Evolutionary conservation across 2,113 vertebrate species (phyloP).

Genomic region (Muscicapa adusta): DNA sequence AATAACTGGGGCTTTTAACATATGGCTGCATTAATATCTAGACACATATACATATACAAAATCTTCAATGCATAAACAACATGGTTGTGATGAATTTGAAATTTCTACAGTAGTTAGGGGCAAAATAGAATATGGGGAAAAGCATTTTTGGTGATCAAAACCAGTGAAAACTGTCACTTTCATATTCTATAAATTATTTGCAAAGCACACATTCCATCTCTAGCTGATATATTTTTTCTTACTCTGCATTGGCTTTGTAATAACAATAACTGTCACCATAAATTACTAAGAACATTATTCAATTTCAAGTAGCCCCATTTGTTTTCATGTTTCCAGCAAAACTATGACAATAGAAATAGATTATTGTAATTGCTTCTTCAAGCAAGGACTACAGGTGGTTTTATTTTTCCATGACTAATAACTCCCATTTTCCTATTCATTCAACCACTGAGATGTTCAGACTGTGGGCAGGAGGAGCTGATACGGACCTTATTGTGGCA

Average conservation of each 20-base stretch:
- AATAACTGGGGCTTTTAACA: neutral
- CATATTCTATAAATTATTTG: neutral
- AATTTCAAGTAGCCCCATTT: conserved; percentile 49
- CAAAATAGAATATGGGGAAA: neutral
- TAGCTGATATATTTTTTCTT: neutral
- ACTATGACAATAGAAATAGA: conserved; percentile 59
- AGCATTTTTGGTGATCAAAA: neutral
- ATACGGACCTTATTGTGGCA: neutral
- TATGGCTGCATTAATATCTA: neutral
- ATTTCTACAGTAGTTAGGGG: neutral
- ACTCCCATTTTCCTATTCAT: conserved; percentile 11
- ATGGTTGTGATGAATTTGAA: neutral
- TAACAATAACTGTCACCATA: conserved; percentile 47
- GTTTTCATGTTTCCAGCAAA: conserved; percentile 51
- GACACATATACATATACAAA: neutral
- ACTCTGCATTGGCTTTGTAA: conserved; percentile 35
- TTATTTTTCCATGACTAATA: conserved; percentile 24
- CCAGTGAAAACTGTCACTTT: neutral
- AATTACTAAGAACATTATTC: conserved; percentile 50
- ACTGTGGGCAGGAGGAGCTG: neutral
- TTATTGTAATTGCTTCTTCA: conserved; percentile 53
- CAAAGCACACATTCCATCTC: neutral
- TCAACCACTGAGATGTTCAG: neutral
- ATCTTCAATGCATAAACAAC: neutral
- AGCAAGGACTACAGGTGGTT: conserved; percentile 16